Conservation (phyloP, 1,140 invertebrate genomes). For the Drosophila rhopaloa region DNA sequence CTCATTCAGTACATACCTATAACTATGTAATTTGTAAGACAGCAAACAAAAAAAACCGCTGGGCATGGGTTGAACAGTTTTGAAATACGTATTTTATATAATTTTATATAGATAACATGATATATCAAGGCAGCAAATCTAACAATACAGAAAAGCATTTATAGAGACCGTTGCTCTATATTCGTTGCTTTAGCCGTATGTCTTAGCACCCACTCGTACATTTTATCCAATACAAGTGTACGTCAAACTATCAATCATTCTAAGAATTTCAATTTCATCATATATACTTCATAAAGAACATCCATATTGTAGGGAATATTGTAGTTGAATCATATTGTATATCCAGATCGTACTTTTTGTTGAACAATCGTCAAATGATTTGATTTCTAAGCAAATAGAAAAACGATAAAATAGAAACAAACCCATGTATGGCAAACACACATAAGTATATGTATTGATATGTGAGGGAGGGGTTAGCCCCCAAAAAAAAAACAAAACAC, state of each 20-base stretch:
- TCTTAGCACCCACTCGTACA: conserved; percentile 19
- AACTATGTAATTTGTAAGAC: conserved; percentile 53
- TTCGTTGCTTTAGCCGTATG: conserved; percentile 15
- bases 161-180: conserved; percentile 8
- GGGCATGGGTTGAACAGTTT: conserved; percentile 56
- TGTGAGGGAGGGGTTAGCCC: conserved; percentile 47
- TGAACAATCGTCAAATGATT: conserved; percentile 54
- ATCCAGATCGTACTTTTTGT: conserved; percentile 55
- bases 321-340: conserved; percentile 62
- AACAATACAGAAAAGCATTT: conserved; percentile 24
- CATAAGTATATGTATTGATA: conserved; percentile 28
- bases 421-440: conserved; percentile 22
- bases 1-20: conserved; percentile 43
- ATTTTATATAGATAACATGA: conserved; percentile 37
- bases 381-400: conserved; percentile 56
- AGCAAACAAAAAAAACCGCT: conserved; percentile 37
- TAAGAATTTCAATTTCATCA: conserved; percentile 53
- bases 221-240: conserved; percentile 27
- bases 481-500: conserved; percentile 60
- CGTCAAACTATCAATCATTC: conserved; percentile 42
- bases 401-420: conserved; percentile 30
- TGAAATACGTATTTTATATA: conserved; percentile 48
- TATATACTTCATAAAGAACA: conserved; percentile 37
- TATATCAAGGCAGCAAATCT: conserved; percentile 20
- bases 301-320: conserved; percentile 61